Evolutionary conservation across 2,113 vertebrate species (phyloP).

Genomic region (Capreolus pygargus): DNA sequence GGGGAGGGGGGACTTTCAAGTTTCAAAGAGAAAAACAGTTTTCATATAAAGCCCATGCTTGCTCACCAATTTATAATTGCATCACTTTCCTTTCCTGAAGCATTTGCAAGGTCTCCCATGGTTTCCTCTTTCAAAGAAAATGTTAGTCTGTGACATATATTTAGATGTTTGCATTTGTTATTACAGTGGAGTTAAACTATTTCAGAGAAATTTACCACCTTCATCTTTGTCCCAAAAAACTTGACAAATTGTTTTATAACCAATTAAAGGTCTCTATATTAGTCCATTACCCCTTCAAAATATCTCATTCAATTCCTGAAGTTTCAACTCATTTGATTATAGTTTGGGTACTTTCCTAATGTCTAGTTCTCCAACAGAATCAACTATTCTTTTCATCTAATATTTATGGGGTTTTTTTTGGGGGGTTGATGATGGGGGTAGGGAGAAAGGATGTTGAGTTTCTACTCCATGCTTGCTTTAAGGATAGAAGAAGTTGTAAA

Average conservation of each 20-base stretch:
- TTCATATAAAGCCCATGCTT: background rate
- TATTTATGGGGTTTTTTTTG: background rate
- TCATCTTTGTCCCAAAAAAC: background rate
- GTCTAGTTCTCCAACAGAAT: background rate
- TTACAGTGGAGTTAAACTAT: background rate
- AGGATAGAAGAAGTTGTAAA: background rate
- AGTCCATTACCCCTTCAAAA: background rate
- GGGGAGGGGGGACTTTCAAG: background rate
- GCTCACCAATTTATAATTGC: background rate
- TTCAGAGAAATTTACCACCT: constrained; percentile 6
- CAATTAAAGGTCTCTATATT: background rate
- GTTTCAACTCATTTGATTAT: background rate
- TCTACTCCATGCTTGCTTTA: background rate
- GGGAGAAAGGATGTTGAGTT: background rate
- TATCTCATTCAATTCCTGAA: background rate
- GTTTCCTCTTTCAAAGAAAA: constrained; percentile 33
- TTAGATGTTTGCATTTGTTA: background rate
- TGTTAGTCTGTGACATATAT: background rate
- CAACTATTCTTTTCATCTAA: background rate
- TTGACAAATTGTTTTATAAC: background rate
- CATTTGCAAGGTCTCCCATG: background rate
- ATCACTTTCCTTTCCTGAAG: constrained; percentile 7
- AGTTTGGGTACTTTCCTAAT: background rate
- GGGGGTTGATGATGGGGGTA: background rate
- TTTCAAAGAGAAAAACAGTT: background rate